Percentiles rank a stretch among this genome's conserved stretches.
These are phyloP conservation scores for Molossus alvarezi DNA, from an alignment of 2,797 vertebrate species.

Conservation along the genomic window DNA sequence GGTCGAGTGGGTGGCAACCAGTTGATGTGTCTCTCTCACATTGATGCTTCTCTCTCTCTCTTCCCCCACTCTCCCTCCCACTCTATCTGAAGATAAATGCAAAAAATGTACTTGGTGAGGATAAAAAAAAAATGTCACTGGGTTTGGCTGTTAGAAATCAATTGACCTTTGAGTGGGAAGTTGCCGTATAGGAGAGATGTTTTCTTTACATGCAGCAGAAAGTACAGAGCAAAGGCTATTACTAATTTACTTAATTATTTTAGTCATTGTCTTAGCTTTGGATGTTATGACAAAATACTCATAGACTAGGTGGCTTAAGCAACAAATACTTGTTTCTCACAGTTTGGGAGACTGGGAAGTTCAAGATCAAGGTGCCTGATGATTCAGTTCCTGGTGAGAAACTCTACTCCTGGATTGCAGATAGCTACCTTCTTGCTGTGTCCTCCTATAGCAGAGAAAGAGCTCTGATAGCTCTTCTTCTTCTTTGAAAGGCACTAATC, in stretches of 20 bases:
- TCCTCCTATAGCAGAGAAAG: not conserved
- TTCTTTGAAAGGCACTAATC: not conserved
- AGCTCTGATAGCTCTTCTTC: not conserved
- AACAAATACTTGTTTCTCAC: not conserved
- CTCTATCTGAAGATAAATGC: too few species aligned
- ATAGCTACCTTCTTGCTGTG: not conserved
- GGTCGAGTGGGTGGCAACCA: too few species aligned
- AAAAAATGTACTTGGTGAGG: too few species aligned
- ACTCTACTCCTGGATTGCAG: not conserved
- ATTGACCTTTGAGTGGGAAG: not conserved
- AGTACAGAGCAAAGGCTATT: not conserved
- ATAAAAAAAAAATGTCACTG: not conserved
- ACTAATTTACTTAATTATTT: not conserved
- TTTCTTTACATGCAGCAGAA: not conserved
- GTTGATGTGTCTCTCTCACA: too few species aligned
- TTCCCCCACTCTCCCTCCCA: too few species aligned
- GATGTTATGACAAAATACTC: not conserved
- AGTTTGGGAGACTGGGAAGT: not conserved
- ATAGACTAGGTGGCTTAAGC: not conserved
- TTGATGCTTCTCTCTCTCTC: too few species aligned
- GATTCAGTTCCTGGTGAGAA: not conserved
- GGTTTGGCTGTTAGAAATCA: not conserved
- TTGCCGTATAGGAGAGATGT: not conserved
- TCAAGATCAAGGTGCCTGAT: not conserved
- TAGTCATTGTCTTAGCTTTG: not conserved